Evolutionary conservation across 2,797 vertebrate genomes (phyloP).

Genomic region (Enteromius afrohamiltoni): DNA sequence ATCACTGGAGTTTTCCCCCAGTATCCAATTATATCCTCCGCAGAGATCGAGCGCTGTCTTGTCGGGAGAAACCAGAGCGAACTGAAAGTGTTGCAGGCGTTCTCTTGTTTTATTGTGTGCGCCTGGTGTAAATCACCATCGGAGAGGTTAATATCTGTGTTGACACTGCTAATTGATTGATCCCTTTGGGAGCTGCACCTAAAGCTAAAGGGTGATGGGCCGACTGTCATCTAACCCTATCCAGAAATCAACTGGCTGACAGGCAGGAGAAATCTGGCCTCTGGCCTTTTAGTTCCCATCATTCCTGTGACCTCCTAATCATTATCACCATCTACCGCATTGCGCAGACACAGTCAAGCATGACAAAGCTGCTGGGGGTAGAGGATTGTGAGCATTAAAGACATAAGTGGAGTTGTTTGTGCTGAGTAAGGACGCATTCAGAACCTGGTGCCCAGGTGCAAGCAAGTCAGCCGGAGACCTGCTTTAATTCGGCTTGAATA

Average conservation of each 20-base stretch:
- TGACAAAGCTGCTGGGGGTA: conserved; percentile 44
- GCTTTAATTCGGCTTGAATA: background rate
- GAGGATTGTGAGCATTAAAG: background rate
- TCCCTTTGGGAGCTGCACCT: conserved; percentile 21
- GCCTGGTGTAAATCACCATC: background rate
- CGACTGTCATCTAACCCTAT: conserved; percentile 35
- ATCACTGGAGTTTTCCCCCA: conserved; percentile 41
- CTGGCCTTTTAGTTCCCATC: conserved; percentile 31
- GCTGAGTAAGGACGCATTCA: conserved; percentile 15
- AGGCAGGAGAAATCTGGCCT: conserved; percentile 40
- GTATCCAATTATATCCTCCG: conserved; percentile 56
- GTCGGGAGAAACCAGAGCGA: background rate
- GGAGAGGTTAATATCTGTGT: conserved; percentile 7
- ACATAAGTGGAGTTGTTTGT: conserved; percentile 32
- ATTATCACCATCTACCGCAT: conserved; percentile 43
- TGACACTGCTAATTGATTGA: conserved; percentile 47
- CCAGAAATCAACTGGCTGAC: conserved; percentile 22
- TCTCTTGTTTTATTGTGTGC: background rate
- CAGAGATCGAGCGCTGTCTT: conserved; percentile 15
- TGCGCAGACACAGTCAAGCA: conserved; percentile 40
- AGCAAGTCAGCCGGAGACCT: background rate
- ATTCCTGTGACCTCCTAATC: conserved; percentile 53
- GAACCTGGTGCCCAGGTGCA: conserved; percentile 34
- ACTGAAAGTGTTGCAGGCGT: background rate
- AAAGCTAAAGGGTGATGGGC: background rate